Percentiles rank a stretch among this genome's conserved stretches.
Evolutionary conservation across 2,797 vertebrate species (phyloP).

Genomic region (Lerista edwardsae): DNA sequence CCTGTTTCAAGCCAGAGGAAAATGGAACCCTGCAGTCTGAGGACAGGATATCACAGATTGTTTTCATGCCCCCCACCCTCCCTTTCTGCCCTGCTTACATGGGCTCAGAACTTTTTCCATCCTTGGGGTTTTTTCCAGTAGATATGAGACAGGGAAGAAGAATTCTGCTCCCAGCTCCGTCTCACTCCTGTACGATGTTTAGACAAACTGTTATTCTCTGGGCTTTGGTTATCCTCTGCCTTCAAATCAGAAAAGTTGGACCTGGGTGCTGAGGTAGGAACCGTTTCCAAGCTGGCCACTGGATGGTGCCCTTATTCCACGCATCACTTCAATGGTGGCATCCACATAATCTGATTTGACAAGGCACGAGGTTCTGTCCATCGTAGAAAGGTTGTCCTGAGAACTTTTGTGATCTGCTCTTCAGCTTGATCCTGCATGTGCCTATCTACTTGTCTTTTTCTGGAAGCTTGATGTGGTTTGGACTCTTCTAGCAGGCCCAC

Average conservation of each 20-base stretch:
- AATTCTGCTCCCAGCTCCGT: neutral
- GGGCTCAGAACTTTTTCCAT: neutral
- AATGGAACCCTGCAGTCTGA: neutral
- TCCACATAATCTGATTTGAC: neutral
- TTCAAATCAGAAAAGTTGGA: neutral
- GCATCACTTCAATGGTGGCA: neutral
- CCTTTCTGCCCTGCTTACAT: neutral
- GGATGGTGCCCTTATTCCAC: neutral
- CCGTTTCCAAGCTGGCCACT: neutral
- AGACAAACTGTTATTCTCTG: neutral
- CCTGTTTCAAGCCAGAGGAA: neutral
- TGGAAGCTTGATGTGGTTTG: neutral
- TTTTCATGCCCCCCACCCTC: neutral
- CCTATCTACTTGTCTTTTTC: neutral
- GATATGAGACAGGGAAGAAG: neutral
- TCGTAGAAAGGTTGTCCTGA: neutral
- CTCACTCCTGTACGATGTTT: neutral
- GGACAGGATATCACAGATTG: no score
- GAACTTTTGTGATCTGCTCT: neutral
- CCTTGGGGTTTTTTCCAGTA: neutral
- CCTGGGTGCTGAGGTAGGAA: no score
- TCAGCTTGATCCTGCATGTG: constrained; percentile 16
- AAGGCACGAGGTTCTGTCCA: neutral
- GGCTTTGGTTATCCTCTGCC: neutral
- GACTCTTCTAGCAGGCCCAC: neutral